Evolutionary conservation across 92 coral and sea anemone genomes (phyloP), one percentile per base, ranked within the genome.

Genomic region (Actinernus sp.): DNA sequence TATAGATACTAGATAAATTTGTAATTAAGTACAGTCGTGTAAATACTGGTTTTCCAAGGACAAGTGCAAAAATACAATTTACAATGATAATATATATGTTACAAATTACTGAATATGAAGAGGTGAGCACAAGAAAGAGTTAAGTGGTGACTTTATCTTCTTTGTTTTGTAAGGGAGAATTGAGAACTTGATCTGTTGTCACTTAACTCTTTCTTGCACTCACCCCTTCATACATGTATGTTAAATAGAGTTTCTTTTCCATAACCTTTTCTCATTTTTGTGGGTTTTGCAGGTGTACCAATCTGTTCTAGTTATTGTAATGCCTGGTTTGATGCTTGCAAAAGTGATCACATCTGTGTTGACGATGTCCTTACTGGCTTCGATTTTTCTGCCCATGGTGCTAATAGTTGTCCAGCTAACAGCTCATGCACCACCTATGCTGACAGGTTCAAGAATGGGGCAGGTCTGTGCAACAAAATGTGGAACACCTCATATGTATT

Each of bases 241-340:
- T n/a, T 57, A 21, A n/a, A n/a, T n/a, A n/a, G n/a, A n/a, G n/a
- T n/a, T n/a, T n/a, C n/a, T n/a, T n/a, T n/a, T n/a, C n/a, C n/a
- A n/a, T n/a, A n/a, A n/a, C n/a, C n/a, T n/a, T n/a, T n/a, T n/a
- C 20, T 19, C 48, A 52, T 55, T 17, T 4, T 19, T 24, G 23
- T 34, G 28, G 31, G 3, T 33, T 22, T 3, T 47, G 21, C 34
- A 93, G 98, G 87, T 26, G 96, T 93, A 29, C 98, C 98, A 30
- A 73, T 93, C 50, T 93, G 98, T 66, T 88, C 98, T n/a, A 70
- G 75, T 44, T 69, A 68, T 26, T 93, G 98, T 68, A 92, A 93
- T 37, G 55, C 18, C n/a, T 93, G 98, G 98, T 90, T 55, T 76
- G 82, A 86, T 24, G 97, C 98, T 5, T 93, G 98, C 58, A 83